Base-by-base conservation (phyloP, 2,888 invertebrate genomes). In the Dynastes hyllus region DNA sequence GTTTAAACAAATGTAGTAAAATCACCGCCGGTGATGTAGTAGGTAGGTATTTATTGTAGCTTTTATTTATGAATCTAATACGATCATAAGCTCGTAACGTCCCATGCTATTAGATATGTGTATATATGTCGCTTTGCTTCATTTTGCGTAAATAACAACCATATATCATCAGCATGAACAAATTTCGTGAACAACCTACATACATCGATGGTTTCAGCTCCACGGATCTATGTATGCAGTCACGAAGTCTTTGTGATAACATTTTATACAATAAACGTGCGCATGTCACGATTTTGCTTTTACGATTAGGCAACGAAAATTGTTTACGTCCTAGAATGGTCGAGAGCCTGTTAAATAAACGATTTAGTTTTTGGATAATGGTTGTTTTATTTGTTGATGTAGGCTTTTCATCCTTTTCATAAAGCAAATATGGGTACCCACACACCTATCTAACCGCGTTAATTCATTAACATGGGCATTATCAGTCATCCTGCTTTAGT, bases 381-480 rank as follows among this genome's bases (percentile, higher is more conserved):
- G 63, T 45, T 45, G 11, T 8, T 32, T 32, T 29, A 55, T 63
- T 13, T 29, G 63, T 29, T 32, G 63, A 63, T 32, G 29, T 22
- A 22, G 45, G 45, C n/a, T 11, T 55, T 55, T 55, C n/a, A 55
- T 55, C 55, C n/a, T 63, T 32, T 63, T 8, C 63, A 32, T 29
- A 63, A 29, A 63, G 27, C 29, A 6, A 63, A 63, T 27, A 63
- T 63, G 63, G 63, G 63, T 63, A 63, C 63, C 63, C 63, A 63
- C 63, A 63, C 63, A 29, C 9, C 45, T 63, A 63, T 27, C 22
- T 63, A 63, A 5, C 22, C 29, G 32, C 63, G 13, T 63, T 63
- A 13, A 13, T 32, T 32, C 11, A 63, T 32, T 63, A 63, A 63
- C 63, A 32, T 32, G 11, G 9, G 29, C 32, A n/a, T 63, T 63